These are phyloP conservation scores for Sakesphorus luctuosus DNA, from an alignment of 2,113 vertebrate genomes.

Conservation along the genomic window DNA sequence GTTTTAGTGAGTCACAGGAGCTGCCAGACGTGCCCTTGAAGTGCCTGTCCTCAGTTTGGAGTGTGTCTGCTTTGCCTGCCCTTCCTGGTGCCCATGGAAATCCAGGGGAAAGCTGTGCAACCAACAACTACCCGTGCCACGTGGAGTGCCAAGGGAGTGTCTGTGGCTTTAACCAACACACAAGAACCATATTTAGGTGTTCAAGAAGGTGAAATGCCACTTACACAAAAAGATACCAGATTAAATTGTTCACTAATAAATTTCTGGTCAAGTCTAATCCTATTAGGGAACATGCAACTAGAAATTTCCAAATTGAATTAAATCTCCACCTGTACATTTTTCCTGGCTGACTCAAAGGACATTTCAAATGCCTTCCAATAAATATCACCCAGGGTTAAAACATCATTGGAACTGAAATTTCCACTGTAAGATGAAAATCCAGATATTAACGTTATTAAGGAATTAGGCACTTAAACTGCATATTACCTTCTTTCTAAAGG, in stretches of 20 bases:
- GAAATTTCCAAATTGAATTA: background rate
- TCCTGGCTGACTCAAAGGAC: background rate
- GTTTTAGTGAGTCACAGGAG: background rate
- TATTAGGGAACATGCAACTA: background rate
- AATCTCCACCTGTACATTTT: background rate
- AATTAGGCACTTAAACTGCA: background rate
- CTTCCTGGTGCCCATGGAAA: background rate
- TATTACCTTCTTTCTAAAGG: background rate
- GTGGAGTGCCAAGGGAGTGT: background rate
- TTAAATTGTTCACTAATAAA: background rate
- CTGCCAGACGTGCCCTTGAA: background rate
- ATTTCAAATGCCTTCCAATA: background rate
- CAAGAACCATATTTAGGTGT: background rate
- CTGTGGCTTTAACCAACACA: background rate
- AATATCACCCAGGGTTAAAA: background rate
- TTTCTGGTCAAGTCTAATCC: background rate
- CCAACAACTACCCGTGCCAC: background rate
- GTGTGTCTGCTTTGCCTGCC: background rate
- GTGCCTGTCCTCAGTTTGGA: background rate
- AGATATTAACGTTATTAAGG: background rate
- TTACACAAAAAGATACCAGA: background rate
- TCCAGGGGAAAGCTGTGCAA: background rate
- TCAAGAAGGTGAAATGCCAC: background rate
- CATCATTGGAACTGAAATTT: background rate
- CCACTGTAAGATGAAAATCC: background rate